Base-by-base conservation (phyloP, 2,113 vertebrate genomes). In the Alexandromys fortis region DNA sequence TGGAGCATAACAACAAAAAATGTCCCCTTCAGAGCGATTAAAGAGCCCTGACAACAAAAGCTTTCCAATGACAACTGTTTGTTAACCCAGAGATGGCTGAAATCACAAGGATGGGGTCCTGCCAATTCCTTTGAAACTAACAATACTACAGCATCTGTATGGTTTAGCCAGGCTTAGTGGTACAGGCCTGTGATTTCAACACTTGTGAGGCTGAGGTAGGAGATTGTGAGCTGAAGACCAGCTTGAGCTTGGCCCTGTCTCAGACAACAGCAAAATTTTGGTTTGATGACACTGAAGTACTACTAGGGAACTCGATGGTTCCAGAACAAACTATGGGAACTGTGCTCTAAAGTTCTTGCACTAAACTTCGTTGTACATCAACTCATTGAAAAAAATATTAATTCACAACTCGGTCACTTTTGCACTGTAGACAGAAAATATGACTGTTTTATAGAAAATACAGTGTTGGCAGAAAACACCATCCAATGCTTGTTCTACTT, bases 361-460 rank as follows among this genome's bases (percentile, higher is more conserved):
- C 17, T 83, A 88, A 94, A 96, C 47, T 93, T 16, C 17, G 67
- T 61, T 79, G 45, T 92, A 30, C 3, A 55, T 76, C 1, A 8
- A 45, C 4, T 45, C 16, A 0, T 63, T 86, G 45, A 21, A 82
- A 67, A 83, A 94, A 75, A 75, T 17, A 7, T 75, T 55, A 73
- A 17, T 24, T 49, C 45, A 68, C 16, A 45, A 52, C 42, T 81
- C 89, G 72, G 63, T 78, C 38, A 26, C 45, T 75, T 92, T 91
- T 45, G 47, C 13, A 70, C 11, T 70, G 12, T 61, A 30, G 93
- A 91, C 79, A 92, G 35, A 45, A 94, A 93, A 86, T 63, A 68
- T 45, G 65, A 86, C 47, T 63, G 52, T 35, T 93, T 94, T 89
- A 65, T 22, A 96, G 38, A 91, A 92, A 93, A 89, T 7, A 55